These are phyloP conservation scores for Scomber colias DNA, from an alignment of 2,113 vertebrate species.

Conservation along the genomic window DNA sequence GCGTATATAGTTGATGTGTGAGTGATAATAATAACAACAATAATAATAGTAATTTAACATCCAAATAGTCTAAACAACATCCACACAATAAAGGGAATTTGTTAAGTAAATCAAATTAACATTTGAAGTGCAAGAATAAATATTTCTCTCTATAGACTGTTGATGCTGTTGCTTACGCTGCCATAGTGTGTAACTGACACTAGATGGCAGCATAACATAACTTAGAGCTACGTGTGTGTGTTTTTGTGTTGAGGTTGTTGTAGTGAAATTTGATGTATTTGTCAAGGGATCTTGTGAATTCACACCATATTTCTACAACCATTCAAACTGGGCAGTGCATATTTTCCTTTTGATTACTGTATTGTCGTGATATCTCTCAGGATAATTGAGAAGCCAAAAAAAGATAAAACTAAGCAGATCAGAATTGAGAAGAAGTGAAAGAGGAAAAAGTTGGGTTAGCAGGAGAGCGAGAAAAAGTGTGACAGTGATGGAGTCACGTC, in stretches of 20 bases:
- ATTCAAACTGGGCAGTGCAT: background rate
- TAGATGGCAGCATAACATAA: conserved; percentile 72
- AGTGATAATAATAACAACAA: no score
- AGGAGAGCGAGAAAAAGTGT: conserved; percentile 6
- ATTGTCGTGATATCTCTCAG: background rate
- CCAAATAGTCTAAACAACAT: no score
- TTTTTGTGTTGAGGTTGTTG: background rate
- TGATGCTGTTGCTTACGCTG: background rate
- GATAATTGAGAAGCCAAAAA: background rate
- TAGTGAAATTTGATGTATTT: background rate
- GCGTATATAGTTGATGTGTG: no score
- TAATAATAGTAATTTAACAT: no score
- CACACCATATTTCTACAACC: background rate
- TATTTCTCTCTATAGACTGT: no score
- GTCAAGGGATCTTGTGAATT: background rate
- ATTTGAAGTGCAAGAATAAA: no score
- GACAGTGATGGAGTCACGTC: conserved; percentile 36
- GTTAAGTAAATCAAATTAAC: no score
- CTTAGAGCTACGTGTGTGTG: background rate
- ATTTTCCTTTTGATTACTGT: no score
- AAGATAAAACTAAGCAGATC: conserved; percentile 7
- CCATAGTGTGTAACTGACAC: conserved; percentile 2
- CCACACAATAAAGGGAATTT: no score
- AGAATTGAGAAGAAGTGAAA: background rate
- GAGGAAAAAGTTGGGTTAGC: background rate